phyloP scores from a whole-genome alignment of 2,113 vertebrate species.

The Buteo buteo region DNA sequence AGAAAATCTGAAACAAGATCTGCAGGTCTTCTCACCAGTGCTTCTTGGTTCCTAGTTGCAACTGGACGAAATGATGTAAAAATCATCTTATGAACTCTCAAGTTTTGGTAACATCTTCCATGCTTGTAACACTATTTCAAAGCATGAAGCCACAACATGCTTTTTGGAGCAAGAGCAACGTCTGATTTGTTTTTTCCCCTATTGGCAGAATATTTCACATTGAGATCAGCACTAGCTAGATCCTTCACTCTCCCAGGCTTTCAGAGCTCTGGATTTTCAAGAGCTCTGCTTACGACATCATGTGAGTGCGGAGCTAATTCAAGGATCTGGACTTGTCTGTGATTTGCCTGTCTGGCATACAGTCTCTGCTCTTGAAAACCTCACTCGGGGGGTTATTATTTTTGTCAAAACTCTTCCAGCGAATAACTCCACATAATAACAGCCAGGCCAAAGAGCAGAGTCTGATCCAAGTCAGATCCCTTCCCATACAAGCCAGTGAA shows the following conservation, averaged over 20 bases:
- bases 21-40: not conserved
- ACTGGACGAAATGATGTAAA: not conserved
- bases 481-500: not conserved
- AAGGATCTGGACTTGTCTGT: not conserved
- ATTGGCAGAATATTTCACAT: fast-evolving
- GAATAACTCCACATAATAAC: not conserved
- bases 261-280: not conserved
- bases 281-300: not conserved
- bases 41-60: not conserved
- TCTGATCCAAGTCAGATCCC: not conserved
- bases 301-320: not conserved
- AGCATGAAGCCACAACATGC: not conserved
- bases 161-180: not conserved
- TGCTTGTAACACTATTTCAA: not conserved
- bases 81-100: not conserved
- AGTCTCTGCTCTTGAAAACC: not conserved
- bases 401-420: not conserved
- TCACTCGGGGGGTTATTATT: not conserved
- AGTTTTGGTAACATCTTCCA: not conserved
- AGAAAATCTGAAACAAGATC: not conserved
- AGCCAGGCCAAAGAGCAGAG: not conserved
- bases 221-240: not conserved
- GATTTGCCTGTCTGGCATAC: not conserved
- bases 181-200: not conserved
- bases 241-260: not conserved